Conservation (phyloP, 2,113 vertebrate species). For the Pontoporia blainvillei region DNA sequence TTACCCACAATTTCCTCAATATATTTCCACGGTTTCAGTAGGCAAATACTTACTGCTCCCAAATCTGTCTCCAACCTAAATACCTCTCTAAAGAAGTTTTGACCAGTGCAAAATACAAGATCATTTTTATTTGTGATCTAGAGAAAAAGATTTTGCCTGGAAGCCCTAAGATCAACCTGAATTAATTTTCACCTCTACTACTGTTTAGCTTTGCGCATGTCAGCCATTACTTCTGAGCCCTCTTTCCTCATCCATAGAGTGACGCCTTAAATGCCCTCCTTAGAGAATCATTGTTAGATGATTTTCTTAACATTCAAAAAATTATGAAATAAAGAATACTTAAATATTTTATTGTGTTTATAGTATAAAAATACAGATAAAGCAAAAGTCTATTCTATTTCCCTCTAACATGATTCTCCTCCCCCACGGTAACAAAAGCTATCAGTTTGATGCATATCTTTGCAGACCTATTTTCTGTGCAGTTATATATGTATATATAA, state of each 20-base stretch:
- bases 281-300: neutral
- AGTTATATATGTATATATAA: neutral
- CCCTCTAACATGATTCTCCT: neutral
- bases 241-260: neutral
- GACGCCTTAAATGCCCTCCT: neutral
- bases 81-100: neutral
- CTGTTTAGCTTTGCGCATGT: neutral
- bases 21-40: neutral
- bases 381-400: neutral
- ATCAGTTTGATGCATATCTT: neutral
- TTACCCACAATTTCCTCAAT: neutral
- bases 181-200: neutral
- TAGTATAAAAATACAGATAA: neutral
- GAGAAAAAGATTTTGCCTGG: neutral
- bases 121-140: neutral
- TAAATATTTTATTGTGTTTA: neutral
- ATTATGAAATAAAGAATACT: neutral
- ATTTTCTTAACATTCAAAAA: neutral
- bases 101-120: neutral
- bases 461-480: neutral
- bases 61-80: neutral
- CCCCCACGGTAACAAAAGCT: neutral
- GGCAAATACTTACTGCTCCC: neutral
- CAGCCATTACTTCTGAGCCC: neutral
- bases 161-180: neutral